phyloP scores from a whole-genome alignment of 1,140 invertebrate genomes.

The Drosophila prosaltans region DNA sequence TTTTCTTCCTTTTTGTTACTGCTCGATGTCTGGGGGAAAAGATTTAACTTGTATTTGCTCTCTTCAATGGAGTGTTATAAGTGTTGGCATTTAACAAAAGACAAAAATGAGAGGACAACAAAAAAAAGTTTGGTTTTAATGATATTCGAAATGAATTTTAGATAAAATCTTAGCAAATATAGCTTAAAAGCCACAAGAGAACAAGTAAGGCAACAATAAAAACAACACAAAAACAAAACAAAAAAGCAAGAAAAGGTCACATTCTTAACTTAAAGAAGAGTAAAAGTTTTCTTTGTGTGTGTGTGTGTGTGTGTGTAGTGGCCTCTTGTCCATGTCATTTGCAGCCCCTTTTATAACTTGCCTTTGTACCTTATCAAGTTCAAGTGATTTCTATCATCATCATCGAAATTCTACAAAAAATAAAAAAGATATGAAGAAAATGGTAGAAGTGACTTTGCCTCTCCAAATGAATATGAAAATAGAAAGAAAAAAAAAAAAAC shows the following conservation, averaged over 20 bases:
- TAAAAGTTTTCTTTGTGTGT: conserved; percentile 12
- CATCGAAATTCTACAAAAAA: conserved; percentile 31
- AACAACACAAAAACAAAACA: neutral
- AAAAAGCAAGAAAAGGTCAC: conserved; percentile 30
- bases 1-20: neutral
- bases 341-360: conserved; percentile 29
- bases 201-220: neutral
- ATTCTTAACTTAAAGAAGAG: conserved; percentile 1
- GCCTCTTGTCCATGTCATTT: conserved; percentile 13
- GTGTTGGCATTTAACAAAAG: conserved; percentile 6
- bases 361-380: conserved; percentile 30
- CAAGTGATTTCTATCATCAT: conserved; percentile 49
- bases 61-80: conserved; percentile 12
- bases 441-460: conserved; percentile 38
- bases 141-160: conserved; percentile 11
- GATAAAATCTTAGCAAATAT: conserved; percentile 7
- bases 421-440: conserved; percentile 24
- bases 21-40: conserved; percentile 1
- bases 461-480: neutral
- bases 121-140: conserved; percentile 1
- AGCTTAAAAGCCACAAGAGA: neutral
- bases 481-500: conserved; percentile 28
- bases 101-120: neutral
- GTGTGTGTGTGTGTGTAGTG: neutral
- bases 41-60: neutral